A percentile compares a stretch with the other conserved stretches of the same genome.
Evolutionary conservation across 2,113 vertebrate genomes (phyloP).

Genomic region (Pseudorasbora parva): DNA sequence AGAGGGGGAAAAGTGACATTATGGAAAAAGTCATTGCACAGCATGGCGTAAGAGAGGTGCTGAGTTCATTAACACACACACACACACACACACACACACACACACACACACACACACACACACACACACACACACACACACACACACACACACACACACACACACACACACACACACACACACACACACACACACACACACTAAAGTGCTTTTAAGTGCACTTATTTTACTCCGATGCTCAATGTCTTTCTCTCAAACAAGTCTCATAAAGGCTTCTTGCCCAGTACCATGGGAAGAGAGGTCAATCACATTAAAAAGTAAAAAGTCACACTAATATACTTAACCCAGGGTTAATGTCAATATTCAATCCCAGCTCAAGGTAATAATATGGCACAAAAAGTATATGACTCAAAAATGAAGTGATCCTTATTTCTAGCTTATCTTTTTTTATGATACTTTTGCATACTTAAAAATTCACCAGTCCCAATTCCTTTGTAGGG

Average conservation of each 20-base stretch:
- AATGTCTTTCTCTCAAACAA: neutral
- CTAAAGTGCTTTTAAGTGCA: neutral
- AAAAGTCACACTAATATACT: neutral
- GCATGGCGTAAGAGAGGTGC: conserved; percentile 19
- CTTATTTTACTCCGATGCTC: neutral
- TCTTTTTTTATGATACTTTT: neutral
- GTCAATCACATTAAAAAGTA: conserved; percentile 15
- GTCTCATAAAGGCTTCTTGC: neutral
- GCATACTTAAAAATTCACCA: neutral
- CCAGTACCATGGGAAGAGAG: neutral
- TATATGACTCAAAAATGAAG: neutral
- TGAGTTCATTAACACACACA: conserved; percentile 44
- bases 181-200: conserved; percentile 32
- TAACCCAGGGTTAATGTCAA: neutral
- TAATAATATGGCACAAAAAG: neutral
- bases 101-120: conserved; percentile 31
- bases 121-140: conserved; percentile 35
- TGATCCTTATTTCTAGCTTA: neutral
- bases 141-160: conserved; percentile 29
- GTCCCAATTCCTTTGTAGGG: neutral
- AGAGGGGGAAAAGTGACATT: conserved; percentile 43
- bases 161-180: conserved; percentile 34
- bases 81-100: conserved; percentile 10
- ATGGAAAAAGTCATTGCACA: conserved; percentile 49
- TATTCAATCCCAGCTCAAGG: neutral